These are phyloP conservation scores for Melinaea marsaeus DNA, from an alignment of 2,888 invertebrate genomes.

Conservation along the genomic window DNA sequence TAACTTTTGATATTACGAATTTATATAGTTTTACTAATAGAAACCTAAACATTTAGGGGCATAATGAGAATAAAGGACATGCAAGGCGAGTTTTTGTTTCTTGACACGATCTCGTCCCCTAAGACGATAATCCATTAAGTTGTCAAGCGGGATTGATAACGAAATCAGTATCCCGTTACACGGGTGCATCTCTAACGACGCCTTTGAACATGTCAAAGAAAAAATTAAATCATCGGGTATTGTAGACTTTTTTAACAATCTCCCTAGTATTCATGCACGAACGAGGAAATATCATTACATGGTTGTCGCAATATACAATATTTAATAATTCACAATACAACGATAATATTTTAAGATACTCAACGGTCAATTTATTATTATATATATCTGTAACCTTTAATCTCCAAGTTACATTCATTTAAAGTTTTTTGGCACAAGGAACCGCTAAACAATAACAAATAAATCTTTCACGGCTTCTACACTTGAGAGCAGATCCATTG, in stretches of 20 bases:
- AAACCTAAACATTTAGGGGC: too few species aligned
- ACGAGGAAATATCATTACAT: not conserved
- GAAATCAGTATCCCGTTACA: conserved; percentile 60
- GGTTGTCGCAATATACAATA: not conserved
- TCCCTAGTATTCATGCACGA: not conserved
- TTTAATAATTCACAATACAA: not conserved
- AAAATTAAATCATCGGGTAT: conserved; percentile 7
- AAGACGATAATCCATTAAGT: conserved; percentile 61
- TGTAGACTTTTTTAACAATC: not conserved
- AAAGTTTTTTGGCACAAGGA: conserved; percentile 15
- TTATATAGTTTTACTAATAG: too few species aligned
- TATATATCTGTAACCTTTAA: too few species aligned
- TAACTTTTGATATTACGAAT: too few species aligned
- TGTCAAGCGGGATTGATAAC: conserved; percentile 73
- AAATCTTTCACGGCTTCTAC: conserved; percentile 27
- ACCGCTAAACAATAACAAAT: conserved; percentile 26
- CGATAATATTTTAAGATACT: not conserved
- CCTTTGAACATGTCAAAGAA: conserved; percentile 19
- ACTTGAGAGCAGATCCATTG: conserved; percentile 21
- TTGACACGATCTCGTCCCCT: conserved; percentile 28
- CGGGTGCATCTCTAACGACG: conserved; percentile 52
- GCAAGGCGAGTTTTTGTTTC: conserved; percentile 21
- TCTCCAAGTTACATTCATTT: not conserved
- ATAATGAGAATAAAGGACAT: conserved; percentile 15
- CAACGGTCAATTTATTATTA: not conserved